These are phyloP conservation scores for Manduca sexta DNA, from an alignment of 1,140 invertebrate genomes.

Conservation along the genomic window DNA sequence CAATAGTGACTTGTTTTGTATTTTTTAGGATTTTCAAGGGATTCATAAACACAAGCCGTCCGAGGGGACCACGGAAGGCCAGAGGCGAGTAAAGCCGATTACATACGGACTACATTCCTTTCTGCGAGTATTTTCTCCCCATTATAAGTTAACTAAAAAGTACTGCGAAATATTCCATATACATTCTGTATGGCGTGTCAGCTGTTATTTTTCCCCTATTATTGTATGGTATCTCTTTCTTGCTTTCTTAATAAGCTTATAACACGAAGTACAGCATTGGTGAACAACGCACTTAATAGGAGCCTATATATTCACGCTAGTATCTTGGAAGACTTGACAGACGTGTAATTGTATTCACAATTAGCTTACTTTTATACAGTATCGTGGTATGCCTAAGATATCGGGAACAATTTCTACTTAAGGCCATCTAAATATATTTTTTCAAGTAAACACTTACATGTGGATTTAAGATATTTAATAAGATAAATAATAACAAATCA, in stretches of 20 bases:
- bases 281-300: no score
- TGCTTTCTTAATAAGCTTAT: neutral
- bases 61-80: conserved; percentile 24
- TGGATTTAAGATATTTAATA: no score
- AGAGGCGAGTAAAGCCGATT: conserved; percentile 58
- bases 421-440: no score
- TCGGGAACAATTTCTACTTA: no score
- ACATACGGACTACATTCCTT: conserved; percentile 46
- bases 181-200: conserved; percentile 18
- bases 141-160: conserved; percentile 37
- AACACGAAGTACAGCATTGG: neutral
- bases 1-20: neutral
- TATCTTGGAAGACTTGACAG: no score
- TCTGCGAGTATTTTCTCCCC: conserved; percentile 39
- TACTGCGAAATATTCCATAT: conserved; percentile 34
- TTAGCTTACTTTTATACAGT: no score
- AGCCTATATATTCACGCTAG: no score
- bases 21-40: conserved; percentile 1
- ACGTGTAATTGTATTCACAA: no score
- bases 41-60: conserved; percentile 23
- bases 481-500: no score
- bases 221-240: conserved; percentile 1
- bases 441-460: no score
- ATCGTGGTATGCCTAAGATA: no score
- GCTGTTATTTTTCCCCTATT: conserved; percentile 25